Evolutionary conservation across 2,888 invertebrate genomes (phyloP), one percentile per base, ranked within the genome.

Genomic region (Ashinkailepas kermadecensis): DNA sequence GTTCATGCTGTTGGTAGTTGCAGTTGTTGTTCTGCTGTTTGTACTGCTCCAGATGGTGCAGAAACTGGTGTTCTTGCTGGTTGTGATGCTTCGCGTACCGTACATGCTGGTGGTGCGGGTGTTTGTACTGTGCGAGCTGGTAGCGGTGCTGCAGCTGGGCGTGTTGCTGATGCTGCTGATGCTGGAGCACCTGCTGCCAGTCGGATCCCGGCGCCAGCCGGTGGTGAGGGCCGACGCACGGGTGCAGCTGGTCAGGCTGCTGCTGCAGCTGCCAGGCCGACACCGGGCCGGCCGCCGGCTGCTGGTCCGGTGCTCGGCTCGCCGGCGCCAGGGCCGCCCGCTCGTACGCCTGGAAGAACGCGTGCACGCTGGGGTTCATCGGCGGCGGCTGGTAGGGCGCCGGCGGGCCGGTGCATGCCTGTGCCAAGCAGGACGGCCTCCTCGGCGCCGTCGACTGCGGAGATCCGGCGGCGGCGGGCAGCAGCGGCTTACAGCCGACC

Each of bases 261-360:
- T 59, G 59, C 1, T 59, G 59, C 59, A 13, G 59, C 59, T 59
- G 59, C 10, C 23, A 65, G n/a, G 65, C n/a, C 23, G 65, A 18
- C 23, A 9, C 18, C 65, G 23, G n/a, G 10, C 23, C n/a, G 23
- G 65, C 23, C 23, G 23, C 23, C 23, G 65, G 65, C n/a, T n/a
- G 18, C 23, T 18, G 65, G n/a, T 65, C 65, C 23, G 10, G n/a
- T 10, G 25, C 25, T 25, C 25, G 23, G 67, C 25, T 67, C 67
- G 11, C n/a, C 12, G 23, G 67, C 12, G 21, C 23, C 56, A 1
- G 74, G 56, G 56, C 21, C 21, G 74, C 74, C 2, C 74, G 54
- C 56, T 74, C 74, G 56, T 10, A 74, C 74, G 74, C 74, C 56
- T 74, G 54, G 56, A 74, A 74, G 54, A 74, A 54, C 21, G 74